These are phyloP conservation scores for Ascidia mentula DNA, from an alignment of 23 tunicate genomes.

Conservation along the genomic window DNA sequence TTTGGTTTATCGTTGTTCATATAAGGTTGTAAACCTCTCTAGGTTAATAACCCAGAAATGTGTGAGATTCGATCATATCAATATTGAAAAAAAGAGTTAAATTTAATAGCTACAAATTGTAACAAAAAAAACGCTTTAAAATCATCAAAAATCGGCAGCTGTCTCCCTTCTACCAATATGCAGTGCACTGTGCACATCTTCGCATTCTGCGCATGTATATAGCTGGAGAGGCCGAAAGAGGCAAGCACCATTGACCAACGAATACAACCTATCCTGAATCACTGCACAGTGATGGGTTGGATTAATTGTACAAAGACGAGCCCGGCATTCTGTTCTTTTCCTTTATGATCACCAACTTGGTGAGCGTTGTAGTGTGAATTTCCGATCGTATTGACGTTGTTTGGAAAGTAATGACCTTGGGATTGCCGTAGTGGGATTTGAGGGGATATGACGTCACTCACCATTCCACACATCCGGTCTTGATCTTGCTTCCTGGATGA, in stretches of 20 bases:
- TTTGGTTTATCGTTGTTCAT: not conserved
- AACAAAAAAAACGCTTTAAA: too few species aligned
- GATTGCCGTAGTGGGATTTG: too few species aligned
- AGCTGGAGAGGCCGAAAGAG: slow-evolving; percentile 6
- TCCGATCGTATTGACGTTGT: too few species aligned
- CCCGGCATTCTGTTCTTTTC: not conserved
- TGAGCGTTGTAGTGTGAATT: too few species aligned
- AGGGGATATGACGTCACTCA: too few species aligned
- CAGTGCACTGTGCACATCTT: too few species aligned
- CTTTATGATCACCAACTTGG: too few species aligned
- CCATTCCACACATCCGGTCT: slow-evolving; percentile 60
- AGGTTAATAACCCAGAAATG: not conserved
- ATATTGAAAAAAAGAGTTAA: not conserved
- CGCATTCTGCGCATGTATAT: too few species aligned
- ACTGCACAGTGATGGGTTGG: slow-evolving; percentile 20
- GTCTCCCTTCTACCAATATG: too few species aligned
- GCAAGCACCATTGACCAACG: slow-evolving; percentile 17
- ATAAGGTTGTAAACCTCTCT: not conserved
- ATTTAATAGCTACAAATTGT: not conserved
- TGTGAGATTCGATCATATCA: not conserved
- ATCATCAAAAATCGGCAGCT: too few species aligned
- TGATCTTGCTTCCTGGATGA: slow-evolving; percentile 20
- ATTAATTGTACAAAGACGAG: slow-evolving; percentile 7
- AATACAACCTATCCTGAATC: slow-evolving; percentile 49
- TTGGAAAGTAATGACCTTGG: too few species aligned